Conservation (phyloP, 2,113 vertebrate genomes). For the Notiomystis cincta region DNA sequence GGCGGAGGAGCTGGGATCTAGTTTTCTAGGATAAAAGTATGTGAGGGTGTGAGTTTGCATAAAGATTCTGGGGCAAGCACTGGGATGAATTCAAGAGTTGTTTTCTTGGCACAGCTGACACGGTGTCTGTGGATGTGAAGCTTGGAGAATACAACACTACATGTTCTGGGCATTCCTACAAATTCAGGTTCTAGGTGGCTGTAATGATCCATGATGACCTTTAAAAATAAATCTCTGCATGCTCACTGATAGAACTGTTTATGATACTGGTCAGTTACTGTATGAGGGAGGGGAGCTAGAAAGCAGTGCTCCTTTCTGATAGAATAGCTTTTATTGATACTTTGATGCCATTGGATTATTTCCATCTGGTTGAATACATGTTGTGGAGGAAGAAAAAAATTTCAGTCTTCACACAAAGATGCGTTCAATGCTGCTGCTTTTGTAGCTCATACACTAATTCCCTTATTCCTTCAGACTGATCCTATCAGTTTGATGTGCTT, state of each 20-base stretch:
- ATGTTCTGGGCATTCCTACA: accelerated
- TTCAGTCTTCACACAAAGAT: not conserved
- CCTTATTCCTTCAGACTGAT: not conserved
- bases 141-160: not conserved
- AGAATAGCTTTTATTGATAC: not conserved
- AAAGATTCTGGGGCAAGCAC: not conserved
- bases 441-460: not conserved
- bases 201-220: not conserved
- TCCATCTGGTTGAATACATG: not conserved
- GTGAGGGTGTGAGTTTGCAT: not conserved
- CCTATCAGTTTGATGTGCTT: not conserved
- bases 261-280: not conserved
- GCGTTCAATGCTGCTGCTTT: not conserved
- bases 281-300: not conserved
- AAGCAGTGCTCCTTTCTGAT: not conserved
- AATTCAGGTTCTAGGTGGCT: not conserved
- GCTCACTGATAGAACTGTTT: not conserved
- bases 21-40: not conserved
- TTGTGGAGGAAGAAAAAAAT: not conserved
- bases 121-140: not conserved
- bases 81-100: not conserved
- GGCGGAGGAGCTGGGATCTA: not conserved
- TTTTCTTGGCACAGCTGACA: not conserved
- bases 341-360: not conserved
- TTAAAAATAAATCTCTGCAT: not conserved